These are phyloP conservation scores for Euspilapteryx auroguttella DNA, from an alignment of 2,888 invertebrate species.

Conservation along the genomic window DNA sequence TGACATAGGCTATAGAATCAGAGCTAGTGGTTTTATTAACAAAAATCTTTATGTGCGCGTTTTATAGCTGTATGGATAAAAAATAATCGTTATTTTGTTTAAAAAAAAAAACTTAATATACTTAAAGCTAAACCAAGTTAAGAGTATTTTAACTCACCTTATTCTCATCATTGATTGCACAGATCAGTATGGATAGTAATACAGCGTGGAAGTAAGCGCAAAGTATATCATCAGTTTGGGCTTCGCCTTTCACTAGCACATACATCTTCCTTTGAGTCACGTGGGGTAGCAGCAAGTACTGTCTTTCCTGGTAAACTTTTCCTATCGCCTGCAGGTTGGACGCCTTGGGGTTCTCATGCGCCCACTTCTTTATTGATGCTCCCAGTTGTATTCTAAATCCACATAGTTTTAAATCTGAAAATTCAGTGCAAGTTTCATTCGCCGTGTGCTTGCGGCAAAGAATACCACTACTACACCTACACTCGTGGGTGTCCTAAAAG, in stretches of 20 bases:
- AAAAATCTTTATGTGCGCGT: too few relatives aligned
- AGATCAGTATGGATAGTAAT: conserved; percentile 34
- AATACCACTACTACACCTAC: too few relatives aligned
- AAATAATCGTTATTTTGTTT: too few relatives aligned
- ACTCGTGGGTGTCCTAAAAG: too few relatives aligned
- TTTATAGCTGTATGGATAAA: too few relatives aligned
- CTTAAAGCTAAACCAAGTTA: too few relatives aligned
- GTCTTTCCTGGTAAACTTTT: conserved; percentile 39
- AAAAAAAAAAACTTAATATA: too few relatives aligned
- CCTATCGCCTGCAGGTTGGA: conserved; percentile 29
- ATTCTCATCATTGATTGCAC: conserved; percentile 24
- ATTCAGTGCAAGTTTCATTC: too few relatives aligned
- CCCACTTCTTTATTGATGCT: conserved; percentile 40
- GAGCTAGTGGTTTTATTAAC: too few relatives aligned
- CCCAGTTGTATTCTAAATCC: conserved; percentile 67
- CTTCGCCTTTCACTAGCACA: conserved; percentile 57
- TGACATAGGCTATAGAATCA: too few relatives aligned
- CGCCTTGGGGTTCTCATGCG: conserved; percentile 13
- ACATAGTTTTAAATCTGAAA: conserved; percentile 62
- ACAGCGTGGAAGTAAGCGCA: conserved; percentile 72
- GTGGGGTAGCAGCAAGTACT: conserved; percentile 60
- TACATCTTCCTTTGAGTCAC: conserved; percentile 43
- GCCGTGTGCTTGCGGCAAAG: too few relatives aligned
- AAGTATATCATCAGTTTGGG: conserved; percentile 56
- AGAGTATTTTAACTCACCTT: too few relatives aligned